phyloP scores from a whole-genome alignment of 2,113 vertebrate species.

The Panurus biarmicus region DNA sequence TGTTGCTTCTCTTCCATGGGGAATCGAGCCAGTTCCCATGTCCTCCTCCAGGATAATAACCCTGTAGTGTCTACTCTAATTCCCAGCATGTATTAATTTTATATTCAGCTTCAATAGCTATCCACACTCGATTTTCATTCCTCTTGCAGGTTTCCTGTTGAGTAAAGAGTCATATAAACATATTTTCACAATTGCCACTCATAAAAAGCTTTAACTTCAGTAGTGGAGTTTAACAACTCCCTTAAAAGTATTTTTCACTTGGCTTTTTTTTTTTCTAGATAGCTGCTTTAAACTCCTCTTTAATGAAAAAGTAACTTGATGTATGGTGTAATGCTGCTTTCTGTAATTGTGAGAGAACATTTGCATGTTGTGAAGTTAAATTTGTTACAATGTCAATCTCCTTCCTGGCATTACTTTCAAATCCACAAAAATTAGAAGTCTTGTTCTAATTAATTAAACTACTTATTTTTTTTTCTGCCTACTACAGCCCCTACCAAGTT shows the following conservation, averaged over 20 bases:
- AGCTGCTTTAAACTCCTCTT: not conserved
- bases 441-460: not conserved
- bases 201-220: not conserved
- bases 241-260: not conserved
- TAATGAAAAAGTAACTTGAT: not conserved
- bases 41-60: not conserved
- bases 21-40: not conserved
- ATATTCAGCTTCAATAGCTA: not conserved
- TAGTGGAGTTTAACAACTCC: not conserved
- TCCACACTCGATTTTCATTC: not conserved
- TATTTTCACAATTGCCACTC: not conserved
- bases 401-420: not conserved
- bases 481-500: not conserved
- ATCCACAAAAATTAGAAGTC: not conserved
- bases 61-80: not conserved
- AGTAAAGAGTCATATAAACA: not conserved
- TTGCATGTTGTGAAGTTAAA: not conserved
- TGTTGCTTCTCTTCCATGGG: not conserved
- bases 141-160: not conserved
- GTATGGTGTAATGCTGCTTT: not conserved
- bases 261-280: not conserved
- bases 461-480: not conserved
- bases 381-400: not conserved
- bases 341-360: not conserved
- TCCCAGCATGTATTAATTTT: not conserved